Evolutionary conservation across 2,113 vertebrate genomes (phyloP), one percentile per base, ranked within the genome.

Genomic region (Leuciscus idus): DNA sequence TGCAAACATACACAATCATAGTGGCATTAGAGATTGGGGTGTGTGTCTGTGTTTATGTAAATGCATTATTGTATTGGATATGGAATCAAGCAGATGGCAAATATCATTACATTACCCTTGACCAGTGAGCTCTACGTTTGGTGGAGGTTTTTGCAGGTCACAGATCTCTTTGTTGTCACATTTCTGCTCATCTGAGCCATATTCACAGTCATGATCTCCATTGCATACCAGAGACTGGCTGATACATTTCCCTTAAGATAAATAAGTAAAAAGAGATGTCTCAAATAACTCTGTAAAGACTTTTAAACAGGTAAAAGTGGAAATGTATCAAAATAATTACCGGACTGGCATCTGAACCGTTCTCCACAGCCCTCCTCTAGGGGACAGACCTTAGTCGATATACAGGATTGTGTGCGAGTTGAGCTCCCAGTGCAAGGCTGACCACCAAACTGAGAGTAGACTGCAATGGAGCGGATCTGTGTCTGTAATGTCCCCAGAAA

Each of bases 161-260:
- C 97, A 98, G 0, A 93, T 87, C 68, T 83, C 89, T 1, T 30
- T 94, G 17, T 61, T 85, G 59, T 46, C 33, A 64, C 97, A 99
- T 72, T 0, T 78, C 79, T 94, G 94, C 91, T 98, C 98, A 83
- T 99, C 98, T 39, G 93, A 85, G 50, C 96, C 90, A 6, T 97
- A 96, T 50, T 97, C 96, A 91, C 98, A 99, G 89, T 99, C 98
- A 33, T 97, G 94, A 93, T 99, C 98, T 1, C 97, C 96, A 39
- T 98, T 97, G 92, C 97, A 99, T 80, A 96, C 91, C 87, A 98
- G 91, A 21, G 92, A 94, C 83, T 55, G 94, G 88, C 96, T 97
- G 90, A 98, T 96, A 81, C 97, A 98, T 88, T 95, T 26, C 3
- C 87, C 84, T 88, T 50, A 10, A 36, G 6, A 46, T 6, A 72